These are phyloP conservation scores for Rhingia rostrata DNA, from an alignment of 2,888 invertebrate genomes.

Conservation along the genomic window DNA sequence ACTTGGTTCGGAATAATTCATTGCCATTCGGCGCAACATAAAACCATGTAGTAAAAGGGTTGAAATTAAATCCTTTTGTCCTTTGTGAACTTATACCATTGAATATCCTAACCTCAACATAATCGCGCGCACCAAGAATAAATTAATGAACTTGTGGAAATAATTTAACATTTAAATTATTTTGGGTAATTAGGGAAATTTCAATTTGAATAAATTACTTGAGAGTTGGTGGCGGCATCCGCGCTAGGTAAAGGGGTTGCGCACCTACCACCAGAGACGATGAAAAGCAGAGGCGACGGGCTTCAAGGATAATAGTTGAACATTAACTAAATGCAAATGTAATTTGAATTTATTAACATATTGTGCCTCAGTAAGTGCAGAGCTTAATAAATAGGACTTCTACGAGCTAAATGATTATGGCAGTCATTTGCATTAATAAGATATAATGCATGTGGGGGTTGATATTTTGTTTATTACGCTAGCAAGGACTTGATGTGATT, in stretches of 20 bases:
- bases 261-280: constrained; percentile 9
- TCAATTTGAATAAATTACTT: constrained; percentile 72
- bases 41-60: constrained; percentile 16
- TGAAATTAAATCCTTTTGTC: constrained; percentile 10
- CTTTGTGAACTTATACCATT: constrained; percentile 35
- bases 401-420: constrained; percentile 47
- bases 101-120: constrained; percentile 45
- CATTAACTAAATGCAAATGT: constrained; percentile 73
- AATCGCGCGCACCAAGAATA: constrained; percentile 52
- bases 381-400: constrained; percentile 50
- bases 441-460: constrained; percentile 19
- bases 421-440: constrained; percentile 68
- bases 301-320: constrained; percentile 70
- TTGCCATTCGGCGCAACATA: constrained; percentile 4
- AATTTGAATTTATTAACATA: constrained; percentile 73
- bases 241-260: neutral
- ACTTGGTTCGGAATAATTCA: constrained; percentile 14
- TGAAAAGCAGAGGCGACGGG: constrained; percentile 30
- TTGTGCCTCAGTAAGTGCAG: constrained; percentile 62
- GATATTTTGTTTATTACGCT: constrained; percentile 1
- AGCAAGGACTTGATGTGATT: constrained; percentile 25
- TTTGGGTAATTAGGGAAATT: constrained; percentile 73
- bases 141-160: constrained; percentile 72
- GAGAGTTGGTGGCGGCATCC: constrained; percentile 10
- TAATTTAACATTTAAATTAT: constrained; percentile 74